Base-by-base conservation (phyloP, 2,797 vertebrate species). In the Melanogrammus aeglefinus region DNA sequence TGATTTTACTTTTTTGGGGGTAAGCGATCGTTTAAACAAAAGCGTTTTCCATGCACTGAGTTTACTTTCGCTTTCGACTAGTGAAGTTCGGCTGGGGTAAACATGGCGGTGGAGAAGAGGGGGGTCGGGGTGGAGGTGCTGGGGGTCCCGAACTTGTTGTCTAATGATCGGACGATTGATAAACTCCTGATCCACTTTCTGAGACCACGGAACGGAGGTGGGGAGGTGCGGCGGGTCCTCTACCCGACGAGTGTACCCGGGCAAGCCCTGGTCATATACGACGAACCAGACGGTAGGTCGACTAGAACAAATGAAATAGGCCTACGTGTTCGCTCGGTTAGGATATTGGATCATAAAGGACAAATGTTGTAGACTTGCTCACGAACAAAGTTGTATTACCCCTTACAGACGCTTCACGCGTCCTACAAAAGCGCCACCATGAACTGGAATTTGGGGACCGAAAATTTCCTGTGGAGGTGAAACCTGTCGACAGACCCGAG, bases 151-250 rank as follows among this genome's bases (percentile, higher is more conserved):
- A 38, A 66, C n/a, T 4, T 66, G 57, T 39, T 72, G 7, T 2
- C 47, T 18, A 16, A 24, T 21, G 82, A 90, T 1, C 71, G 63
- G 1, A 85, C 85, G n/a, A 31, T 31, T 8, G 84, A 93, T 76
- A 88, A 91, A 81, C 81, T 92, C n/a, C 83, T 76, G 4, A 88
- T 91, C 2, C 82, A 92, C 81, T 92, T 94, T 73, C 77, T 91
- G 66, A 80, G 57, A 24, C 72, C 36, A 6, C 82, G 74, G 14
- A 83, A 91, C 24, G 80, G 81, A 4, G 91, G 93, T 1, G 91
- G 80, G 8, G 89, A 90, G 39, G 83, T 86, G 14, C 72, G 80
- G 77, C 36, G 33, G 5, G 87, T 91, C 47, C 9, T 82, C 36
- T 92, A 88, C 80, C 91, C 91, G 1, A 84, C 82, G 0, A 16